These are phyloP conservation scores for Carterocephalus palaemon DNA, from an alignment of 2,888 invertebrate genomes.

Conservation along the genomic window DNA sequence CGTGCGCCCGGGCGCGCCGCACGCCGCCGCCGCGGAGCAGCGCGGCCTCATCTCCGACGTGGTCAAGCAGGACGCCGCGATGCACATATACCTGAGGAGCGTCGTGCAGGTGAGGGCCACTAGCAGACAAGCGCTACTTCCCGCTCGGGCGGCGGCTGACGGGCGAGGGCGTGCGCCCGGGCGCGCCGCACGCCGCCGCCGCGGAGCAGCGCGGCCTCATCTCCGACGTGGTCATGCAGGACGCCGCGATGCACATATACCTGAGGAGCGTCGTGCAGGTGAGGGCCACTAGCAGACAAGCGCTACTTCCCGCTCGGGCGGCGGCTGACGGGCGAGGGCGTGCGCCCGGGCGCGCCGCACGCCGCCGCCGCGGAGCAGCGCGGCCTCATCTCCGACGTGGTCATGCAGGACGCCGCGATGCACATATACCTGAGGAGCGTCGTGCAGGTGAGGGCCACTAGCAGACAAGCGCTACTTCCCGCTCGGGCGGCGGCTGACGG, in stretches of 20 bases:
- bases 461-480: constrained; percentile 94
- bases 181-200: constrained; percentile 52
- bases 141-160: constrained; percentile 75
- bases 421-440: constrained; percentile 88
- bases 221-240: constrained; percentile 89
- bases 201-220: constrained; percentile 91
- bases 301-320: constrained; percentile 88
- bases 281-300: too few species aligned
- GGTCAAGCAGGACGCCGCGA: constrained; percentile 89
- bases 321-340: constrained; percentile 26
- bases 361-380: constrained; percentile 82
- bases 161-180: constrained; percentile 29
- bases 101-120: too few species aligned
- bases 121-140: constrained; percentile 94
- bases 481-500: constrained; percentile 68
- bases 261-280: constrained; percentile 89
- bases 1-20: constrained; percentile 41
- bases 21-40: constrained; percentile 78
- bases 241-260: constrained; percentile 88
- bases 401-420: constrained; percentile 89
- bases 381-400: constrained; percentile 92
- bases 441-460: too few species aligned
- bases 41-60: constrained; percentile 94
- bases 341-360: constrained; percentile 43
- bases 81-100: constrained; percentile 86